These are phyloP conservation scores for Glossosoma conforme DNA, from an alignment of 1,140 invertebrate genomes.

Conservation along the genomic window DNA sequence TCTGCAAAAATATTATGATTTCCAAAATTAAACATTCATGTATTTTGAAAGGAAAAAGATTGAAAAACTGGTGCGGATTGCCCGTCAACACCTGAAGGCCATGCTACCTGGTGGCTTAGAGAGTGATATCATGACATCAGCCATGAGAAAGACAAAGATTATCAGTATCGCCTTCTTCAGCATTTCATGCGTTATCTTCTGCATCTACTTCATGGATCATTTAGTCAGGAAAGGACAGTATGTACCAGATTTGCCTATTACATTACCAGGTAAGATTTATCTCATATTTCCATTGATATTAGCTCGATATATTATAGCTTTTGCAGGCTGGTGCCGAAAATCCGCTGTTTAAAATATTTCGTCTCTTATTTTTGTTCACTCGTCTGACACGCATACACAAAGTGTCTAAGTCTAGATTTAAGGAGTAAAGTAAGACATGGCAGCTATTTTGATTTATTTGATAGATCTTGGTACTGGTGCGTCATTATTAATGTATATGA, in stretches of 20 bases:
- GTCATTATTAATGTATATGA: no score
- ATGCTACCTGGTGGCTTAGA: conserved; percentile 5
- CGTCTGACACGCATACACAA: no score
- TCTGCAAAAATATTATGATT: background rate
- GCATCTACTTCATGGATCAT: conserved; percentile 2
- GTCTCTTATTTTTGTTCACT: no score
- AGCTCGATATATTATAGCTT: no score
- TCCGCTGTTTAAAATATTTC: no score
- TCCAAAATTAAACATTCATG: background rate
- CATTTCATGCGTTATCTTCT: background rate
- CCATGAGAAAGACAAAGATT: conserved; percentile 9
- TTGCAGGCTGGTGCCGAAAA: no score
- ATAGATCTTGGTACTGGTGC: no score
- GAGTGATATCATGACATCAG: conserved; percentile 2
- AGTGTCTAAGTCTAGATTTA: no score
- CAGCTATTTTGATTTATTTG: no score
- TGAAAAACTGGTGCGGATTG: background rate
- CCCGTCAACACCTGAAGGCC: background rate
- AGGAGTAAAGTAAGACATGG: no score
- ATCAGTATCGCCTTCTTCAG: background rate
- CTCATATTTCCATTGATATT: no score
- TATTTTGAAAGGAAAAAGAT: conserved; percentile 3
- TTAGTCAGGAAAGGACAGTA: background rate
- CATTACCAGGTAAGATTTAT: conserved; percentile 12
- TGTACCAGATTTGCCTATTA: conserved; percentile 11